A percentile compares a stretch with the other conserved stretches of the same genome.
Conservation (phyloP, 2,797 vertebrate genomes). For the Petrocephalus schoutedeni region DNA sequence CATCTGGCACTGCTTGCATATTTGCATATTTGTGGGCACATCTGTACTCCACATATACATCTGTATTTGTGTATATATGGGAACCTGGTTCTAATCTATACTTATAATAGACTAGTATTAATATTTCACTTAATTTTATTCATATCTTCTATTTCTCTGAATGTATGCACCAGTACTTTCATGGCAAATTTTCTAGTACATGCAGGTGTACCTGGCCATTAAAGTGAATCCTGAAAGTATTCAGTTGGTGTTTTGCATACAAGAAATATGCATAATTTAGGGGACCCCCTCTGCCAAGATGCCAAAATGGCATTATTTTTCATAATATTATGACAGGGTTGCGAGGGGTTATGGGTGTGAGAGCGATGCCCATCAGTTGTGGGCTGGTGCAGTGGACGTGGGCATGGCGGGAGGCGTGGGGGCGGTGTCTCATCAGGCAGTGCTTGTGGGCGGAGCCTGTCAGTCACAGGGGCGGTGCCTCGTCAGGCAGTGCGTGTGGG, state of each 20-base stretch:
- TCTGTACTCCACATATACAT: neutral
- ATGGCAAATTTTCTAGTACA: neutral
- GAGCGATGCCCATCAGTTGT: neutral
- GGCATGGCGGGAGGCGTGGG: too few species aligned
- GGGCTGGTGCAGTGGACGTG: neutral
- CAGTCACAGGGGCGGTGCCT: too few species aligned
- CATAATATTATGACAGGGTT: neutral
- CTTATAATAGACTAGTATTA: neutral
- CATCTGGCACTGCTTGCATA: neutral
- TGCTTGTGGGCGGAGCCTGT: too few species aligned
- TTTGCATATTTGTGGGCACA: neutral
- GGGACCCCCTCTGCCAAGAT: neutral
- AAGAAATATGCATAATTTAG: neutral
- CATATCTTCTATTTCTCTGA: neutral
- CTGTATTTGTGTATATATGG: neutral
- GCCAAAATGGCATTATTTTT: neutral
- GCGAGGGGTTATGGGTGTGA: neutral
- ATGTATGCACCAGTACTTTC: neutral
- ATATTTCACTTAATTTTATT: too few species aligned
- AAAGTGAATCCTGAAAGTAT: neutral
- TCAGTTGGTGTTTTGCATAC: neutral
- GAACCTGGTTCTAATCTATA: neutral
- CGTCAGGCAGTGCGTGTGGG: too few species aligned
- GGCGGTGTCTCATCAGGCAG: too few species aligned
- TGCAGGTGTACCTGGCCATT: neutral